These are phyloP conservation scores for Polyommatus iphigenia DNA, from an alignment of 2,888 invertebrate genomes.

Conservation along the genomic window DNA sequence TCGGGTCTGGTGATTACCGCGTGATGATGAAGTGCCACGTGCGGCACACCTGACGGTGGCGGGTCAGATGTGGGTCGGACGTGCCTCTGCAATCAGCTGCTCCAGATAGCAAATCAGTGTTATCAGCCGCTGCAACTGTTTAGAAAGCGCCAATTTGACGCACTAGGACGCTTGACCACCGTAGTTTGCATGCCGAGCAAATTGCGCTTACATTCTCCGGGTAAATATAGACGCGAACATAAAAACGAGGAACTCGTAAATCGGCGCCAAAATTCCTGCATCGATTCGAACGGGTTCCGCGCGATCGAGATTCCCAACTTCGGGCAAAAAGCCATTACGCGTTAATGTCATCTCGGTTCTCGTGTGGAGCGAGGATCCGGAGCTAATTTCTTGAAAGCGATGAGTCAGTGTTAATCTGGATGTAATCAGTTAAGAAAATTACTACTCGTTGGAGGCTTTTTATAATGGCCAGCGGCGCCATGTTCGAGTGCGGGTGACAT, in stretches of 20 bases:
- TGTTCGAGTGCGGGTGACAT: constrained; percentile 1
- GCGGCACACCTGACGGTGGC: constrained; percentile 4
- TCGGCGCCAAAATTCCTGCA: constrained; percentile 8
- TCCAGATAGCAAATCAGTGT: constrained; percentile 1
- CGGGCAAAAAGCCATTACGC: not conserved
- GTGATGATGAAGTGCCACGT: constrained; percentile 10
- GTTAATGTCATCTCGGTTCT: not conserved
- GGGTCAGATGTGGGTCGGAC: constrained; percentile 19
- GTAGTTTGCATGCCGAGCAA: not conserved
- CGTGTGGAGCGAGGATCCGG: not conserved
- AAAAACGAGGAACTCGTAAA: not conserved
- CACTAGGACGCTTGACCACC: not conserved
- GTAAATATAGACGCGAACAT: not conserved
- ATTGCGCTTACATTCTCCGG: not conserved
- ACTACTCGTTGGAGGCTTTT: constrained; percentile 1
- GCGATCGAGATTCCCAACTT: not conserved
- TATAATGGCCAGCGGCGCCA: constrained; percentile 1
- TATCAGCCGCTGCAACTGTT: constrained; percentile 7
- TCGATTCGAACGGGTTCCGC: not conserved
- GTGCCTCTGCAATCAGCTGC: constrained; percentile 2
- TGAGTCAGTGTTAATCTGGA: constrained; percentile 15
- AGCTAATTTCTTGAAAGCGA: constrained; percentile 1
- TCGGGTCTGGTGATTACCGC: not conserved
- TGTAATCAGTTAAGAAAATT: constrained; percentile 24
- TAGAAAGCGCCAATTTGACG: constrained; percentile 20